phyloP scores from a whole-genome alignment of 2,797 vertebrate species.

The Labeo calbasu region DNA sequence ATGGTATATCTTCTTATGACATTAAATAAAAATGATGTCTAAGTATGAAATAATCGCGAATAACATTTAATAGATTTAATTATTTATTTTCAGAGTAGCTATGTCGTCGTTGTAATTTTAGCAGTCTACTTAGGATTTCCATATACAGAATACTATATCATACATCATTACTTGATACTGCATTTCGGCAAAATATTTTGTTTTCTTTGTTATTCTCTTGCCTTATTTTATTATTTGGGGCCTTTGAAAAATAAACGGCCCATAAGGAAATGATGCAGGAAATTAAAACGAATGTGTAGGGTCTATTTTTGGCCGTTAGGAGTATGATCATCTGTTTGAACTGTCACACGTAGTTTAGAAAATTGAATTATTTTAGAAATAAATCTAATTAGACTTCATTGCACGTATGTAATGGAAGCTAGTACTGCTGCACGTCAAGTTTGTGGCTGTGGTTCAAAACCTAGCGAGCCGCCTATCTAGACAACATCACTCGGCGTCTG shows the following conservation, averaged over 20 bases:
- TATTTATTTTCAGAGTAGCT: background rate
- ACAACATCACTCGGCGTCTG: background rate
- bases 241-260: background rate
- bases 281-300: background rate
- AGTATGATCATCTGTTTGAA: background rate
- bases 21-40: background rate
- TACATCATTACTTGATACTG: too few species aligned
- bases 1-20: background rate
- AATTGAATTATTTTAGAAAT: background rate
- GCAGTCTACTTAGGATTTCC: background rate
- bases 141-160: background rate
- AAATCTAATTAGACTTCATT: background rate
- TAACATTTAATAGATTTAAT: background rate
- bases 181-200: background rate
- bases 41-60: background rate
- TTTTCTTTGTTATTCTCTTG: background rate
- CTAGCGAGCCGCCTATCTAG: background rate
- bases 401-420: background rate
- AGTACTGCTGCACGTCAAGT: background rate
- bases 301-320: background rate
- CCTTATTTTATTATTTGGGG: background rate
- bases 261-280: background rate
- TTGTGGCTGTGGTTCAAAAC: background rate
- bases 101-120: background rate
- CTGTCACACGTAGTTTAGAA: background rate